Base-by-base conservation (phyloP, 2,888 invertebrate genomes). In the Polydrusus cervinus region DNA sequence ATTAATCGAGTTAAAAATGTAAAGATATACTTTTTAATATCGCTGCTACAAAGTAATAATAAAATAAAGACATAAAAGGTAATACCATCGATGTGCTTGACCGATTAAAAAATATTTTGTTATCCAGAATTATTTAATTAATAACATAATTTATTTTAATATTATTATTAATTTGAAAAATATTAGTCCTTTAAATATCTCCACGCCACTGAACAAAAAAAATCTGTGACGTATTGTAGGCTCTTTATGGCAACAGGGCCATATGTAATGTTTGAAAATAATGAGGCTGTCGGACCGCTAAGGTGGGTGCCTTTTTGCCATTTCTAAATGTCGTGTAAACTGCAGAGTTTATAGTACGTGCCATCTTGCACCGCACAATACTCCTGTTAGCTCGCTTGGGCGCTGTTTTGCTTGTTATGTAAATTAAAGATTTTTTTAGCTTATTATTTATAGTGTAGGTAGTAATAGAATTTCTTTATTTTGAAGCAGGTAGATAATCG, bases 211-310 rank as follows among this genome's bases (percentile, higher is more conserved):
- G 45, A 5, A 18, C 11, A 16, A 55, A 85, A 85, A n/a, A 85
- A 76, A 76, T 76, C 76, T 64, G 84, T 86, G 86, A 86, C 84
- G 85, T 86, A 83, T 83, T 81, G 82, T 82, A 81, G 81, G 80
- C 79, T 83, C 79, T 84, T 83, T 84, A 83, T 83, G 80, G 75
- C 69, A 40, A 68, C 69, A 76, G 79, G 76, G 78, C 74, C 74
- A 79, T 78, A 78, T 83, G 84, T 85, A 85, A 85, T 86, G 85
- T 85, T 79, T 83, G 83, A 83, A 84, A 85, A 85, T 85, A 85
- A 85, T 84, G 84, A 82, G 80, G 62, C 72, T 69, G 68, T 74
- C 70, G 67, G 74, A 61, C 71, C 47, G 55, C 51, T 66, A 70
- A 73, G 73, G 76, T 73, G 76, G 84, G 83, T 83, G 82, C 77